phyloP scores from a whole-genome alignment of 2,113 vertebrate genomes.

The Gracilinanus agilis region DNA sequence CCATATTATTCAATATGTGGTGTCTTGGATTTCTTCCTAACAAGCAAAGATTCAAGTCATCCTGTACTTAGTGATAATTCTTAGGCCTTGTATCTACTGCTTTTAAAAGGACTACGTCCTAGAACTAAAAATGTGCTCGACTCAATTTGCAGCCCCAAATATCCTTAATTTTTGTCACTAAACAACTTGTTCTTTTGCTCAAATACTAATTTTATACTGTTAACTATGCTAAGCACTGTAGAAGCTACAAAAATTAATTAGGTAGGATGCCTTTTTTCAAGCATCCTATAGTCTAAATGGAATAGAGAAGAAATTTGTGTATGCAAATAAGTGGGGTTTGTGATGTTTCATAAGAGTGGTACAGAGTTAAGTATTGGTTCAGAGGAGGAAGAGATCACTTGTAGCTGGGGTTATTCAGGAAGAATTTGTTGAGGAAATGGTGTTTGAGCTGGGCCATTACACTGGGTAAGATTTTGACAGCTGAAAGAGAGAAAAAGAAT shows the following conservation, averaged over 20 bases:
- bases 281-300: neutral
- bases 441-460: neutral
- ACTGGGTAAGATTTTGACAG: neutral
- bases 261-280: neutral
- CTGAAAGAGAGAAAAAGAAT: fast-evolving
- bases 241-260: neutral
- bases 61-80: neutral
- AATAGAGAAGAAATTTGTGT: neutral
- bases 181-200: neutral
- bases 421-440: neutral
- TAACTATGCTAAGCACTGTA: neutral
- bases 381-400: neutral
- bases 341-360: neutral
- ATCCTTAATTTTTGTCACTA: neutral
- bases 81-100: neutral
- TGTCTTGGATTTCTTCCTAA: conserved; percentile 8
- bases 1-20: neutral
- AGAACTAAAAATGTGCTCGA: neutral
- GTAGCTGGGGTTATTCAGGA: neutral
- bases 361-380: neutral
- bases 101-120: neutral
- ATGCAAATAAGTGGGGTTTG: neutral
- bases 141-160: neutral
- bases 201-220: no score
- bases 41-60: conserved; percentile 3